phyloP scores from a whole-genome alignment of 2,113 vertebrate species.

The Atherinomorus stipes region DNA sequence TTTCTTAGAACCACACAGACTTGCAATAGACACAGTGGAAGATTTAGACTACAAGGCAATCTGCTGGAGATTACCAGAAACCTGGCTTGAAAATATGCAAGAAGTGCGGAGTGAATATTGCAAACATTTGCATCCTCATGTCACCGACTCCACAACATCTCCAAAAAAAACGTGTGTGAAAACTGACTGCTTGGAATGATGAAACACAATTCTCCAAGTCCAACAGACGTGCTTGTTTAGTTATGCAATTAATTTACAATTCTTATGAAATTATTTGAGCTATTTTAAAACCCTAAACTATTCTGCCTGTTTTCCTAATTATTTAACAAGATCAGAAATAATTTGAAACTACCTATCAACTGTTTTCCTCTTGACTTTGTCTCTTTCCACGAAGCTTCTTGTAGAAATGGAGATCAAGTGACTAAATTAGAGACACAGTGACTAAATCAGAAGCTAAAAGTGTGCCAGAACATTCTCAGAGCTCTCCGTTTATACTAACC shows the following conservation, averaged over 20 bases:
- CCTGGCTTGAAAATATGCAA: too few species aligned
- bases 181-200: not conserved
- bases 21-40: too few species aligned
- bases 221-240: not conserved
- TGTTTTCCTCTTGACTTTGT: not conserved
- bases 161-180: not conserved
- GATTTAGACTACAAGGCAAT: too few species aligned
- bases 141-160: too few species aligned
- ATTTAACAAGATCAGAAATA: not conserved
- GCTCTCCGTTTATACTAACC: slow-evolving; percentile 82
- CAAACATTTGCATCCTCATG: too few species aligned
- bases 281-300: not conserved
- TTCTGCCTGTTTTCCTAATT: not conserved
- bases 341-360: not conserved
- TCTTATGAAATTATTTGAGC: not conserved
- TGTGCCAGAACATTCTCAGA: not conserved
- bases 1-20: too few species aligned
- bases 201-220: not conserved
- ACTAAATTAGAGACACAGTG: not conserved
- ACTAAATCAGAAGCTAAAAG: not conserved
- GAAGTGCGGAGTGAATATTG: too few species aligned
- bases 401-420: not conserved
- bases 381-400: not conserved
- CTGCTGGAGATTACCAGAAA: too few species aligned
- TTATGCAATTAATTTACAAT: not conserved